A percentile compares a stretch with the other conserved stretches of the same genome.
Evolutionary conservation across 2,888 invertebrate genomes (phyloP).

Genomic region (Lycophotia porphyrea): DNA sequence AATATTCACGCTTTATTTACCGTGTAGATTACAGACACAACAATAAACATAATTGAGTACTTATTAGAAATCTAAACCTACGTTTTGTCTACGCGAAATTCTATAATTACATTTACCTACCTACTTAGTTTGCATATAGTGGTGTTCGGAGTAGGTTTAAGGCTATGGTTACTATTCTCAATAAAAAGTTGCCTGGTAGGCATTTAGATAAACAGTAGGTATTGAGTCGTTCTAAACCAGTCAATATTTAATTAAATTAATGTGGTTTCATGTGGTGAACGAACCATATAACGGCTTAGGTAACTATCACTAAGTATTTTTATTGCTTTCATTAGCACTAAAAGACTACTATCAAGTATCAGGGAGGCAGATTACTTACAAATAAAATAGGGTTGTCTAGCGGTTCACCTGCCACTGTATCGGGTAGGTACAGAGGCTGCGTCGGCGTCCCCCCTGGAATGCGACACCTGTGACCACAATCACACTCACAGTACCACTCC

Average conservation of each 20-base stretch:
- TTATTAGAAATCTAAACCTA: not conserved
- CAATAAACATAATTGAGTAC: not conserved
- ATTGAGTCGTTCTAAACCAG: not conserved
- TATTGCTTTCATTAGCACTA: not conserved
- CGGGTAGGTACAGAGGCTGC: conserved; percentile 82
- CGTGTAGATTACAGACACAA: not conserved
- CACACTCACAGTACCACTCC: conserved; percentile 80
- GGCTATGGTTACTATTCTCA: not conserved
- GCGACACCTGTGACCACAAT: conserved; percentile 87
- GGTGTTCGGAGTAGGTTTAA: not conserved
- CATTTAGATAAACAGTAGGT: not conserved
- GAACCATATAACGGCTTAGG: not conserved
- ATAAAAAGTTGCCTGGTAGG: not conserved
- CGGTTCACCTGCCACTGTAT: conserved; percentile 83
- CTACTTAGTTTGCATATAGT: conserved; percentile 4
- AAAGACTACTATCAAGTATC: not conserved
- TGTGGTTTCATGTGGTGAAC: not conserved
- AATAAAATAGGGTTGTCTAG: conserved; percentile 76
- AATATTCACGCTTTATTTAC: not conserved
- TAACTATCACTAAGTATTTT: not conserved
- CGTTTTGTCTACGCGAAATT: conserved; percentile 5
- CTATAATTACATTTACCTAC: conserved; percentile 1
- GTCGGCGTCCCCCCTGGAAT: conserved; percentile 86
- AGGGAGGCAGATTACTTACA: conserved; percentile 67
- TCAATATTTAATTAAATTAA: conserved; percentile 10